Conservation (phyloP, 2,797 vertebrate species). For the Darevskia nairensis region DNA sequence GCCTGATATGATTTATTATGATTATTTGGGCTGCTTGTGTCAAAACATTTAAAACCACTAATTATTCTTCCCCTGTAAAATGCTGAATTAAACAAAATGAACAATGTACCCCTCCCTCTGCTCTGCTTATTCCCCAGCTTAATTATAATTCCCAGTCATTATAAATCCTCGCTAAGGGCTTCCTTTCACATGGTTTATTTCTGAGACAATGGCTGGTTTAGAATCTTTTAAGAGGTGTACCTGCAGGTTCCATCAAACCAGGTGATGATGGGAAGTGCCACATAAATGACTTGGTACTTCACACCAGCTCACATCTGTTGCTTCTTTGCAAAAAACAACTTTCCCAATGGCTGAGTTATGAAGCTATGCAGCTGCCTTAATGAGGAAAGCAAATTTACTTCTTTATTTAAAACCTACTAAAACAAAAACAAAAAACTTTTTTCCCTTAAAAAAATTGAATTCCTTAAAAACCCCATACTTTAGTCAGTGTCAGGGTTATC, state of each 20-base stretch:
- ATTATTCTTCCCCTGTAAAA: conserved; percentile 78
- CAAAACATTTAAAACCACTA: conserved; percentile 79
- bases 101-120: conserved; percentile 20
- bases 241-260: neutral
- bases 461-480: neutral
- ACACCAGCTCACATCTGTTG: neutral
- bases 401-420: neutral
- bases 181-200: rapidly evolving
- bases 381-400: neutral
- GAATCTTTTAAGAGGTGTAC: neutral
- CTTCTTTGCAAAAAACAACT: neutral
- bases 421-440: too few species aligned
- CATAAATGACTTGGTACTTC: neutral
- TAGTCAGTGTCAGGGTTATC: neutral
- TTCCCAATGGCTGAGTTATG: neutral
- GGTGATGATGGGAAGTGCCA: neutral
- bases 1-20: conserved; percentile 80
- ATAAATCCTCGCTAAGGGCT: neutral
- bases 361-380: neutral
- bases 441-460: neutral
- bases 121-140: conserved; percentile 17
- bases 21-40: conserved; percentile 73
- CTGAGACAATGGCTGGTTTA: rapidly evolving
- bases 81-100: conserved; percentile 75
- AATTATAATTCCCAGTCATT: conserved; percentile 13